Evolutionary conservation across 2,888 invertebrate genomes (phyloP).

Genomic region (Epistrophe eligans): DNA sequence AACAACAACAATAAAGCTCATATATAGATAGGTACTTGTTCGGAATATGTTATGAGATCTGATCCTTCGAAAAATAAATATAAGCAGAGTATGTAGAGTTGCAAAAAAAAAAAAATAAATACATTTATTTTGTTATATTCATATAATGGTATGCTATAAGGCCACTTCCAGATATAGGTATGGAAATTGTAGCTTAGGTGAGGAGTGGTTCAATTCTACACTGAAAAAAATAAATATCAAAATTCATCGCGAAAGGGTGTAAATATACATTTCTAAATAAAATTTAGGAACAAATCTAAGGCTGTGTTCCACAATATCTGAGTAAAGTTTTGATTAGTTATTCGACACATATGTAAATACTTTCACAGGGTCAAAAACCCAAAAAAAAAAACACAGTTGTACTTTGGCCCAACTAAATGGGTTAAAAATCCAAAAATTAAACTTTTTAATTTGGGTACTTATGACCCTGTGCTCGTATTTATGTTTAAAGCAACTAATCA

Average conservation of each 20-base stretch:
- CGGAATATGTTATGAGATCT: slow-evolving; percentile 64
- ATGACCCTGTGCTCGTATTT: too few relatives aligned
- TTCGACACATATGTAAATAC: too few relatives aligned
- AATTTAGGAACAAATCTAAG: too few relatives aligned
- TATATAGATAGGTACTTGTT: slow-evolving; percentile 43
- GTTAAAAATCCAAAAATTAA: too few relatives aligned
- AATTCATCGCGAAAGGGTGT: not conserved
- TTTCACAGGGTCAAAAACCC: too few relatives aligned
- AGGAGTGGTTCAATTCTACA: not conserved
- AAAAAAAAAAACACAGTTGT: too few relatives aligned
- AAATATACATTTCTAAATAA: too few relatives aligned
- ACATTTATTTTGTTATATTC: slow-evolving; percentile 61
- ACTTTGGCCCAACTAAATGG: too few relatives aligned
- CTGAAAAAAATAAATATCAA: not conserved
- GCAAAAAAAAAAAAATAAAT: slow-evolving; percentile 41
- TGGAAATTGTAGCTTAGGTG: not conserved
- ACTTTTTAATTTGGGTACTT: too few relatives aligned
- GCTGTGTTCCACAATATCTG: too few relatives aligned
- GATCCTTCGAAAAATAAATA: slow-evolving; percentile 40
- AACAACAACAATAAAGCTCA: slow-evolving; percentile 27
- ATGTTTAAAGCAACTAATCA: too few relatives aligned
- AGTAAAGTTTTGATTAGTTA: too few relatives aligned
- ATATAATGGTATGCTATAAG: slow-evolving; percentile 20
- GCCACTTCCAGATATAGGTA: not conserved
- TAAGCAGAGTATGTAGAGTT: not conserved